Conservation (phyloP, 2,888 invertebrate genomes). For the Drosophila monieri region DNA sequence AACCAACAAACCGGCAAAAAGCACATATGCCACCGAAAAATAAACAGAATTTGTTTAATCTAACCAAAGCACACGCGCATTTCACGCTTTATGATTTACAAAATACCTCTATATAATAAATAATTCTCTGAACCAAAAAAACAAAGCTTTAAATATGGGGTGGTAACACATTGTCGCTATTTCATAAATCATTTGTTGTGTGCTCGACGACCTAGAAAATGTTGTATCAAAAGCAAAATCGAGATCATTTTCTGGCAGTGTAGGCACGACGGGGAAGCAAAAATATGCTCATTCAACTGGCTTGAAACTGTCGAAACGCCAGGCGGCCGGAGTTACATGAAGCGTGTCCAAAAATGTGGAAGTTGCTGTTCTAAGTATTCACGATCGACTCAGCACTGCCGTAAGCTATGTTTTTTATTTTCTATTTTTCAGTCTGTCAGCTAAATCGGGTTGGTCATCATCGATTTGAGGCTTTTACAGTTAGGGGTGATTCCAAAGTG, state of each 20-base stretch:
- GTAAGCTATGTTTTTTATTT: conserved; percentile 20
- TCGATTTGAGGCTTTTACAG: conserved; percentile 72
- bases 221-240: conserved; percentile 23
- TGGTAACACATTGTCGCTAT: conserved; percentile 31
- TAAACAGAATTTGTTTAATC: conserved; percentile 49
- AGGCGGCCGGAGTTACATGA: conserved; percentile 46
- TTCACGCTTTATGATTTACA: conserved; percentile 71
- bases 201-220: conserved; percentile 71
- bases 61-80: conserved; percentile 54
- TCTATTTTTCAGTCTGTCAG: conserved; percentile 40
- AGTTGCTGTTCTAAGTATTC: conserved; percentile 42
- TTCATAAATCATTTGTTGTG: conserved; percentile 63
- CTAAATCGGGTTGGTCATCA: conserved; percentile 35
- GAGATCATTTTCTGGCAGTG: conserved; percentile 41
- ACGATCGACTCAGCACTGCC: conserved; percentile 12
- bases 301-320: conserved; percentile 49
- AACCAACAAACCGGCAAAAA: not conserved
- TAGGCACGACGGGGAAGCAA: conserved; percentile 14
- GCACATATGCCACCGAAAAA: conserved; percentile 49
- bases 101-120: conserved; percentile 64
- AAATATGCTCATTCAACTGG: conserved; percentile 66
- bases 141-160: conserved; percentile 21
- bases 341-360: conserved; percentile 62
- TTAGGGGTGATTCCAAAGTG: conserved; percentile 58
- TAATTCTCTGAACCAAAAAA: conserved; percentile 42